A percentile compares a stretch with the other conserved stretches of the same genome.
Evolutionary conservation across 1,140 invertebrate species (phyloP).

Genomic region (Orius laevigatus): DNA sequence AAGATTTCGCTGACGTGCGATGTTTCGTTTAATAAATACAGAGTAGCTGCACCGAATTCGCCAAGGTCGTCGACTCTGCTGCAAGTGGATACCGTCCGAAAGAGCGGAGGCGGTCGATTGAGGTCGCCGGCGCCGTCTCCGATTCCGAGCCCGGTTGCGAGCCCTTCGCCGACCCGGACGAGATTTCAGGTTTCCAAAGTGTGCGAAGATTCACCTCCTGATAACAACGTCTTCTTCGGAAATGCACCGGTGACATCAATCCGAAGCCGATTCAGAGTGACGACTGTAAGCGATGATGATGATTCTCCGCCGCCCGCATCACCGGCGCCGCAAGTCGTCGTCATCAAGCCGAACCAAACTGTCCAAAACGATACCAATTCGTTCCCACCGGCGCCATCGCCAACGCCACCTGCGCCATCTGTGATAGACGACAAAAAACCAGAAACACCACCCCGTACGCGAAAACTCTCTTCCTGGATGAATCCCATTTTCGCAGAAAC

Average conservation of each 20-base stretch:
- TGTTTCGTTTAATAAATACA: constrained; percentile 26
- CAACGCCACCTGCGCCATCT: not conserved
- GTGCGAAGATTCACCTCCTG: constrained; percentile 11
- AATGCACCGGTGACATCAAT: not conserved
- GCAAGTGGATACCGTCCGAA: constrained; percentile 30
- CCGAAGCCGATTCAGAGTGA: constrained; percentile 15
- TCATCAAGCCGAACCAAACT: not conserved
- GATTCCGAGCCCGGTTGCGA: constrained; percentile 46
- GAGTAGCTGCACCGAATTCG: constrained; percentile 18
- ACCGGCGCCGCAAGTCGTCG: not conserved
- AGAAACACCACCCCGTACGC: constrained; percentile 1
- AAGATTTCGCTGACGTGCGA: constrained; percentile 42
- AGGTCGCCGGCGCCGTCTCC: constrained; percentile 50
- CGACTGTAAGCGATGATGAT: constrained; percentile 13
- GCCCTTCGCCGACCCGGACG: constrained; percentile 32
- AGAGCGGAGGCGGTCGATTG: constrained; percentile 29
- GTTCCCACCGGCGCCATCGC: not conserved
- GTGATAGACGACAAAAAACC: constrained; percentile 2
- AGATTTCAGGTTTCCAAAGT: constrained; percentile 21
- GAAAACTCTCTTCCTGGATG: constrained; percentile 13
- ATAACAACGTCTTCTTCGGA: not conserved
- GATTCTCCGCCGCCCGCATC: not conserved
- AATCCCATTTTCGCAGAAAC: constrained; percentile 5
- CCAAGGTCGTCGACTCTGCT: constrained; percentile 28
- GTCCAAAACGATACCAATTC: constrained; percentile 4